Conservation (phyloP, 2,113 vertebrate genomes). For the Ia io region DNA sequence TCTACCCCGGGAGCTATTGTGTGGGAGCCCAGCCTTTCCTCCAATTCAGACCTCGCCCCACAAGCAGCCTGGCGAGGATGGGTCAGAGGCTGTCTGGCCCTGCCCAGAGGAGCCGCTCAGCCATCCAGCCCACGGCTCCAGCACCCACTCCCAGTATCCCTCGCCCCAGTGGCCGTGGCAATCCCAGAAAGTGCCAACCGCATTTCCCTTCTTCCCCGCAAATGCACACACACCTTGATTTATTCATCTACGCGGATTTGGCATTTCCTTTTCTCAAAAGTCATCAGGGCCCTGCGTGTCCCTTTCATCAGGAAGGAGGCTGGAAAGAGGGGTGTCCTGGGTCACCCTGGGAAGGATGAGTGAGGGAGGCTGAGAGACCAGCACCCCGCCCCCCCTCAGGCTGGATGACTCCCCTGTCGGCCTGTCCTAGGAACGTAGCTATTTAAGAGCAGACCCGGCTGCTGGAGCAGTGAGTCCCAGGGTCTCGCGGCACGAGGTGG, state of each 20-base stretch:
- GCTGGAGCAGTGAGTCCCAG: not conserved
- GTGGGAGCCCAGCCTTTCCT: slow-evolving; percentile 59
- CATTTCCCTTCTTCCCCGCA: not conserved
- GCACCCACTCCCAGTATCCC: not conserved
- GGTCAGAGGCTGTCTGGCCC: not conserved
- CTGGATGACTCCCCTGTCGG: not conserved
- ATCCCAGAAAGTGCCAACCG: not conserved
- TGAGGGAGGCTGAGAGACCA: not conserved
- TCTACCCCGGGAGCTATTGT: slow-evolving; percentile 13
- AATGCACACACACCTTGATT: not conserved
- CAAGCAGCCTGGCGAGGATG: not conserved
- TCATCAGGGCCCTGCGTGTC: not conserved
- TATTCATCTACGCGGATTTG: slow-evolving; percentile 45
- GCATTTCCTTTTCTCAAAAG: slow-evolving; percentile 64
- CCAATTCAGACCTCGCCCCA: slow-evolving; percentile 25
- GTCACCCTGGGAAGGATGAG: not conserved
- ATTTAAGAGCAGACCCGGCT: accelerated
- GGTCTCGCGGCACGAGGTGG: not conserved
- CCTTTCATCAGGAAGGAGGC: not conserved
- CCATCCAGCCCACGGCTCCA: not conserved
- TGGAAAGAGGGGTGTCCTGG: not conserved
- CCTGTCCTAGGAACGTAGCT: not conserved
- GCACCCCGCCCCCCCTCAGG: not conserved
- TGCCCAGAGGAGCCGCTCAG: not conserved
- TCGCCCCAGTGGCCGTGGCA: not conserved